Evolutionary conservation across 2,888 invertebrate genomes (phyloP), one percentile per base, ranked within the genome.

Genomic region (Chloroclysta siterata): DNA sequence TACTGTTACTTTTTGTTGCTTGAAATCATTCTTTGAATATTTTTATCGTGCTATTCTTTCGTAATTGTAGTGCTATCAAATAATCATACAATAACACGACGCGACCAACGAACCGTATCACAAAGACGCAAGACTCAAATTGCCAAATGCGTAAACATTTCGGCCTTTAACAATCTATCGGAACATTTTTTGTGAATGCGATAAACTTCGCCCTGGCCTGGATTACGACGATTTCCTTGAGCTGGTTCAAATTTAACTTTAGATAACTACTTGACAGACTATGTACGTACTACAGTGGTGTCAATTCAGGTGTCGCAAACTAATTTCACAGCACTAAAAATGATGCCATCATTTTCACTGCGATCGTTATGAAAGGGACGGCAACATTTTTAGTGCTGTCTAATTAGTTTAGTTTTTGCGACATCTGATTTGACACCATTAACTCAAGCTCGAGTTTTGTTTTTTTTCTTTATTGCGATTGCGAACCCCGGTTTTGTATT

Each of bases 191-290:
- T 22, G 33, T 15, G 28, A n/a, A n/a, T 15, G 15, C 33, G 61
- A 56, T 61, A 61, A 61, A 52, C 55, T 52, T 14, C 47, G 59
- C 36, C 53, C 53, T 47, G 55, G 51, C 55, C 46, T 36, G 28
- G 36, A 22, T 46, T 33, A 50, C 42, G 29, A 50, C 29, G 50
- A n/a, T 55, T 55, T 55, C 60, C 60, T 61, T 55, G 60, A 42
- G 11, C 53, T 42, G 33, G 42, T 54, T 54, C 14, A 10, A 51
- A 28, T 41, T 53, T 47, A 41, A 46, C 33, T 54, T 7, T 15
- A 17, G 46, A 17, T 58, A 44, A 33, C n/a, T 41, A n/a, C 22
- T 22, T 3, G 22, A 22, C 1, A 1, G 3, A 22, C 1, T 22
- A 22, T 22, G n/a, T 22, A 22, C 22, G 22, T 22, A 22, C 22